A percentile compares a stretch with the other conserved stretches of the same genome.
phyloP scores from a whole-genome alignment of 35 echinoderm and acorn worm species.

The Patiria miniata region DNA sequence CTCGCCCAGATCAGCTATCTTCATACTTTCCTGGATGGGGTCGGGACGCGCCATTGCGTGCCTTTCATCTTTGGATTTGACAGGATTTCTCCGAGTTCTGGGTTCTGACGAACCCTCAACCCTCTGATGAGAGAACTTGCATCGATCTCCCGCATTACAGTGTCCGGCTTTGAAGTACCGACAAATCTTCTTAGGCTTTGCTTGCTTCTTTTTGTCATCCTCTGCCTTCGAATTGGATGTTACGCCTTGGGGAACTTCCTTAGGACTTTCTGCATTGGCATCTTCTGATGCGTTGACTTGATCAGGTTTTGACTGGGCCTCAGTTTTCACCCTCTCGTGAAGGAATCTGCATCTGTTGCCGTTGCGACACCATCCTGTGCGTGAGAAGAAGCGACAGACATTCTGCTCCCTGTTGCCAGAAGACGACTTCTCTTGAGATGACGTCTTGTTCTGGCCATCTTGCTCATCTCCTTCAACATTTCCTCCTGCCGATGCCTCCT shows the following conservation, averaged over 20 bases:
- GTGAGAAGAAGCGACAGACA: not conserved
- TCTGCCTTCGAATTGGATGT: not conserved
- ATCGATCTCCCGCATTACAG: conserved; percentile 60
- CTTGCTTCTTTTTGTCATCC: conserved; percentile 13
- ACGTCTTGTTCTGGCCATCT: not conserved
- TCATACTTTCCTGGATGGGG: conserved; percentile 18
- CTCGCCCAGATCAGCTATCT: conserved; percentile 57
- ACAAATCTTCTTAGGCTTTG: conserved; percentile 46
- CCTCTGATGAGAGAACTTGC: conserved; percentile 66
- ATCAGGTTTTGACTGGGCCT: not conserved
- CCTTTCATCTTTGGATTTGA: conserved; percentile 13
- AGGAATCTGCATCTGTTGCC: conserved; percentile 25
- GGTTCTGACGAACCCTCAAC: not conserved
- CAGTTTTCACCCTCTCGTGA: conserved; percentile 14
- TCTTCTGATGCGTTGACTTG: not conserved
- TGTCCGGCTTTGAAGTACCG: conserved; percentile 68
- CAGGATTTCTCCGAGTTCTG: not conserved
- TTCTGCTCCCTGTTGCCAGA: not conserved
- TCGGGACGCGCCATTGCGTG: not conserved
- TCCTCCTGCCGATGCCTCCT: not conserved
- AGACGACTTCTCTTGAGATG: conserved; percentile 7
- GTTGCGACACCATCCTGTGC: not conserved
- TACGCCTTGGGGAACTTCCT: not conserved
- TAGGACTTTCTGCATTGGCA: not conserved
- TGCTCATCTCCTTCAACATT: not conserved